These are phyloP conservation scores for Pachliopta kotzebuea DNA, from an alignment of 2,888 invertebrate species.

Conservation along the genomic window DNA sequence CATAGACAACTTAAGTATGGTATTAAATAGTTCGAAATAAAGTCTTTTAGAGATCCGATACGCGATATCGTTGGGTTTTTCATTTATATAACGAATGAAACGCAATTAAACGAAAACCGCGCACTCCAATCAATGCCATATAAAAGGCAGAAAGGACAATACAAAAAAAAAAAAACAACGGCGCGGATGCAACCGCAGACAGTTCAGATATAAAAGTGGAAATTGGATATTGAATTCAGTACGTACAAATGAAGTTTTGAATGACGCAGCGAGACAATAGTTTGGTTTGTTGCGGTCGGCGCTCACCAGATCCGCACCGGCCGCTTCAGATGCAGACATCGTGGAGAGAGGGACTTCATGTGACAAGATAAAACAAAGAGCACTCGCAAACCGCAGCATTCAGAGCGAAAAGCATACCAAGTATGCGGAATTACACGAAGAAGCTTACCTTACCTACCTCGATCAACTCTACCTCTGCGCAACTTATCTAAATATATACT, in stretches of 20 bases:
- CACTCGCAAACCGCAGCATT: slow-evolving; percentile 5
- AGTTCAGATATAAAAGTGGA: slow-evolving; percentile 20
- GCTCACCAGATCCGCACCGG: background rate
- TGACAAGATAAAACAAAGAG: slow-evolving; percentile 21
- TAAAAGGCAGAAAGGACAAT: slow-evolving; percentile 7
- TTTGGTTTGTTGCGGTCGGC: slow-evolving; percentile 15
- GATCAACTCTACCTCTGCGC: background rate
- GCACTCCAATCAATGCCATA: background rate
- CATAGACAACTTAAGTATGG: background rate
- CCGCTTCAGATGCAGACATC: slow-evolving; percentile 13
- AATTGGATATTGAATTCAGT: slow-evolving; percentile 26
- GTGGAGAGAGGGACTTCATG: slow-evolving; percentile 19
- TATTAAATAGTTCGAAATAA: background rate
- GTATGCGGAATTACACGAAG: background rate
- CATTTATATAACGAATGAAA: background rate
- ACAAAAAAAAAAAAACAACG: slow-evolving; percentile 17
- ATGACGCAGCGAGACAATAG: slow-evolving; percentile 21
- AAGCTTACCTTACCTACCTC: background rate
- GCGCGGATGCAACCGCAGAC: slow-evolving; percentile 6
- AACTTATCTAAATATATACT: background rate
- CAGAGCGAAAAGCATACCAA: background rate
- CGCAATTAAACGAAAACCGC: background rate
- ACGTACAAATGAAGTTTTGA: slow-evolving; percentile 9
- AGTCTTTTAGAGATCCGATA: background rate
- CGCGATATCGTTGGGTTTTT: background rate